Conservation (phyloP, 2,113 vertebrate species). For the Heloderma charlesbogerti region DNA sequence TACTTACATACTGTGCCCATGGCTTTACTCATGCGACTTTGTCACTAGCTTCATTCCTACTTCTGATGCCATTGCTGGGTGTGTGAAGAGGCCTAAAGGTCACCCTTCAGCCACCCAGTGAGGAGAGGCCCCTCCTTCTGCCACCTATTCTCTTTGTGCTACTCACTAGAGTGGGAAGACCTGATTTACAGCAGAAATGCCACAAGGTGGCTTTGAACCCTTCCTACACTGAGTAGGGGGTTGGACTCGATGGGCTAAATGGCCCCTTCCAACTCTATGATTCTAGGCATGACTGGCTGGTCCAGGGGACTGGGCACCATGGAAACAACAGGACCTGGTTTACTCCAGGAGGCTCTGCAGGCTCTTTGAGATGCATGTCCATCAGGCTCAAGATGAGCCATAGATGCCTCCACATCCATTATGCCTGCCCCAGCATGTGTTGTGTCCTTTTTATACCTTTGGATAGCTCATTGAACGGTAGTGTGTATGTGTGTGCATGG, state of each 20-base stretch:
- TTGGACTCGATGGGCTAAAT: no score
- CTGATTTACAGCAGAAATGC: background rate
- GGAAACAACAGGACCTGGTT: background rate
- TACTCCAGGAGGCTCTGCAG: background rate
- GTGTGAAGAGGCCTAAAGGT: background rate
- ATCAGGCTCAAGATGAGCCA: background rate
- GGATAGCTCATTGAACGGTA: background rate
- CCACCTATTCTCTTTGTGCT: background rate
- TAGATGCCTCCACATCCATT: background rate
- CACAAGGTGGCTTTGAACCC: background rate
- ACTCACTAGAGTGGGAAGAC: background rate
- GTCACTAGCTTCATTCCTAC: background rate
- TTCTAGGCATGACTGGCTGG: no score
- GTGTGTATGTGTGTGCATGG: no score
- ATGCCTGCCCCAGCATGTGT: background rate
- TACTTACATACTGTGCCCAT: background rate
- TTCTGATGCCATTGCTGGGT: background rate
- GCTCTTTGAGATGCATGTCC: background rate
- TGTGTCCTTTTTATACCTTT: background rate
- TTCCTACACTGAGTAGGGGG: background rate
- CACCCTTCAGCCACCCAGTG: no score
- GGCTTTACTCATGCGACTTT: background rate
- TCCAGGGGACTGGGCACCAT: background rate
- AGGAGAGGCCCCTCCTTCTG: background rate
- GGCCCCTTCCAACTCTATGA: no score